Evolutionary conservation across 2,113 vertebrate species (phyloP).

Genomic region (Callocephalon fimbriatum): DNA sequence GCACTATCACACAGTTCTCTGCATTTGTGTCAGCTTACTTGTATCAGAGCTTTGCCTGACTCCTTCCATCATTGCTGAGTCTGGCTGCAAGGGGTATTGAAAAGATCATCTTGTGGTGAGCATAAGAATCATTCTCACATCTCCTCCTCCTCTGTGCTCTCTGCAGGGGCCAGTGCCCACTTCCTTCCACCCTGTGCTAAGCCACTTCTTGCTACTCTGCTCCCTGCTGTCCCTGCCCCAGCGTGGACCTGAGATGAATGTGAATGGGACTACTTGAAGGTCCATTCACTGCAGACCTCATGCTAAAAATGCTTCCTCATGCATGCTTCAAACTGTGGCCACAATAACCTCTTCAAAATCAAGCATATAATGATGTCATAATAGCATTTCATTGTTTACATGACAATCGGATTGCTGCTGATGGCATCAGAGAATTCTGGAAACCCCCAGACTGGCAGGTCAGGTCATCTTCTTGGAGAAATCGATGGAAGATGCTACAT

Average conservation of each 20-base stretch:
- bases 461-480: neutral
- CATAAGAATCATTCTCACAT: neutral
- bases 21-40: neutral
- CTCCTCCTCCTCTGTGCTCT: neutral
- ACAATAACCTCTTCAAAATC: neutral
- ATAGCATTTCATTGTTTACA: neutral
- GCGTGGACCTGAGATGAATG: accelerated
- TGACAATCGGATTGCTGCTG: neutral
- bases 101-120: neutral
- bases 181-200: neutral
- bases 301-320: neutral
- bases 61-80: neutral
- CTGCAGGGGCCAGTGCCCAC: too few relatives aligned
- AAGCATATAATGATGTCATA: neutral
- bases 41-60: neutral
- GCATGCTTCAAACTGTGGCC: neutral
- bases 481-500: neutral
- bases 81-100: neutral
- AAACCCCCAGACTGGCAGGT: neutral
- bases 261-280: neutral
- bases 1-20: neutral
- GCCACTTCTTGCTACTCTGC: neutral
- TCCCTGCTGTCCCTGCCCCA: neutral
- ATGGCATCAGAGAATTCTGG: neutral
- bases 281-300: neutral